phyloP scores from a whole-genome alignment of 2,797 vertebrate genomes.

The Acipenser oxyrinchus region DNA sequence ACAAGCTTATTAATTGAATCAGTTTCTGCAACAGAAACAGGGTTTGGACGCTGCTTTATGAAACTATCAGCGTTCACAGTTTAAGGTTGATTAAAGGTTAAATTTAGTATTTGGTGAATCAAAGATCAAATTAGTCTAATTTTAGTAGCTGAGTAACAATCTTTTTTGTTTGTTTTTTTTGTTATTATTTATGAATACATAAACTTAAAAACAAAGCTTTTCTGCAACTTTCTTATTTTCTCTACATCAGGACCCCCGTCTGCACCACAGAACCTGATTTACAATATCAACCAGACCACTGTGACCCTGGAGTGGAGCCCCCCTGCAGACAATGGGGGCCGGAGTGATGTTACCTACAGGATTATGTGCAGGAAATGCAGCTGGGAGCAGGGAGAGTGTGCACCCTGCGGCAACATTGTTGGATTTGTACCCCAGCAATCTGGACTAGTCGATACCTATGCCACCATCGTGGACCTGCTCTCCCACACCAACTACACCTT shows the following conservation, averaged over 20 bases:
- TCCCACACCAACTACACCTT: conserved; percentile 97
- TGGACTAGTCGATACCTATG: conserved; percentile 85
- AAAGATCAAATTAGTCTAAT: no score
- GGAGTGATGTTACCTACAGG: conserved; percentile 89
- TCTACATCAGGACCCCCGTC: conserved; percentile 83
- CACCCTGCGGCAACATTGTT: conserved; percentile 83
- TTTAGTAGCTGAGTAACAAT: no score
- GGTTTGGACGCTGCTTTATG: no score
- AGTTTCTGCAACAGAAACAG: no score
- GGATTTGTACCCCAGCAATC: conserved; percentile 85
- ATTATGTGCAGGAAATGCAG: conserved; percentile 86
- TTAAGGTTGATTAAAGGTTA: no score
- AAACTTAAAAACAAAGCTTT: no score
- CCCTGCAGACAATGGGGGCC: conserved; percentile 86
- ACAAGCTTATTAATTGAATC: no score
- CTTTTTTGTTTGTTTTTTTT: no score
- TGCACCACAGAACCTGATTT: conserved; percentile 95
- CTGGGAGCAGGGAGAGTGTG: conserved; percentile 93
- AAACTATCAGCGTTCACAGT: no score
- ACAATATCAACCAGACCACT: conserved; percentile 98
- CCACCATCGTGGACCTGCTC: conserved; percentile 85
- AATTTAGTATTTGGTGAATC: no score
- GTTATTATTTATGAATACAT: no score
- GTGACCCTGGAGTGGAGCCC: conserved; percentile 93
- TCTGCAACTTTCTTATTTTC: conserved; percentile 28